Evolutionary conservation across 2,113 vertebrate species (phyloP).

Genomic region (Puma concolor): DNA sequence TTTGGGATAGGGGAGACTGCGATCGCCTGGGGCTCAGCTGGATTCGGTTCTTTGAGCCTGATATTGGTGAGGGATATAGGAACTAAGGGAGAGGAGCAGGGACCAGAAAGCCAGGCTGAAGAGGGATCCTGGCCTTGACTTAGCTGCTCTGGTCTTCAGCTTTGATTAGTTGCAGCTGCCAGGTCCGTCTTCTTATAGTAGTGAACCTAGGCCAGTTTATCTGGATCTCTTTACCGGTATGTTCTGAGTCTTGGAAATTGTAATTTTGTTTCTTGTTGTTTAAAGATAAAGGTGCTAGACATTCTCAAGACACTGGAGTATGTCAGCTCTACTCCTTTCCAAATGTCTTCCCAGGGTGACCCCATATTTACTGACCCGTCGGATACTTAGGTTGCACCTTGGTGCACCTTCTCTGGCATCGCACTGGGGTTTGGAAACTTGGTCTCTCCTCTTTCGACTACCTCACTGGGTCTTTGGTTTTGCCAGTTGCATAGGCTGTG

Average conservation of each 20-base stretch:
- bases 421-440: not conserved
- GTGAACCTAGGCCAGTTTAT: not conserved
- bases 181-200: not conserved
- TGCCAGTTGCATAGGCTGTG: not conserved
- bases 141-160: not conserved
- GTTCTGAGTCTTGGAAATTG: not conserved
- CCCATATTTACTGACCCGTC: not conserved
- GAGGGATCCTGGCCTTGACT: not conserved
- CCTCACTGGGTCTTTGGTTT: not conserved
- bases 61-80: not conserved
- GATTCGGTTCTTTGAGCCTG: not conserved
- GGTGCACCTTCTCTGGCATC: not conserved
- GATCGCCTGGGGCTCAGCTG: not conserved
- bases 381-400: not conserved
- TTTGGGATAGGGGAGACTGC: not conserved
- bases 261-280: not conserved
- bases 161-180: not conserved
- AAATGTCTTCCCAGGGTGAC: not conserved
- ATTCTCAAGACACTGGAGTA: not conserved
- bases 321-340: not conserved
- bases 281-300: not conserved
- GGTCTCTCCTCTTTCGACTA: not conserved
- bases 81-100: not conserved
- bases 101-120: not conserved
- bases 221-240: not conserved